These are phyloP conservation scores for Clinocottus analis DNA, from an alignment of 2,113 vertebrate genomes.

Conservation along the genomic window DNA sequence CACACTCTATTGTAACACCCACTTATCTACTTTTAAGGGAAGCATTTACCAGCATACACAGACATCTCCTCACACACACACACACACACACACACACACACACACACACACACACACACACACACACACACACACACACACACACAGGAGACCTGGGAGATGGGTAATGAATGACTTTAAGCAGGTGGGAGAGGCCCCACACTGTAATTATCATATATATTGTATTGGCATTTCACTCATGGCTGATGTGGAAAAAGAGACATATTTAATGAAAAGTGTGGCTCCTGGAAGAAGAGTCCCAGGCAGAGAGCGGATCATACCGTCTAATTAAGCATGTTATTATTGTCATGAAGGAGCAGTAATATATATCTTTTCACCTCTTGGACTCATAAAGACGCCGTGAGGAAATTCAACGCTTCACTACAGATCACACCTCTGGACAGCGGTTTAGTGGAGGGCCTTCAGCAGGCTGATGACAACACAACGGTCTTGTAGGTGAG, in stretches of 20 bases:
- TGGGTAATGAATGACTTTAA: constrained; percentile 68
- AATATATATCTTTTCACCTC: constrained; percentile 44
- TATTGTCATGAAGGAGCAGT: constrained; percentile 64
- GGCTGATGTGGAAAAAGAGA: constrained; percentile 62
- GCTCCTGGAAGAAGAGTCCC: constrained; percentile 31
- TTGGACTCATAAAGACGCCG: constrained; percentile 46
- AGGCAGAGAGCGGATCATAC: constrained; percentile 34
- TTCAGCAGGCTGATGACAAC: constrained; percentile 4
- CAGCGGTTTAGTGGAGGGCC: neutral
- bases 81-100: neutral
- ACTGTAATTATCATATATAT: constrained; percentile 78
- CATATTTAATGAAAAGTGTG: constrained; percentile 65
- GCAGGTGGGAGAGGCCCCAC: constrained; percentile 56
- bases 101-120: neutral
- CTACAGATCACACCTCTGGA: constrained; percentile 37
- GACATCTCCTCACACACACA: neutral
- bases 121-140: neutral
- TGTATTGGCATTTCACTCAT: constrained; percentile 63
- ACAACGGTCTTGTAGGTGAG: neutral
- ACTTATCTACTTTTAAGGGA: constrained; percentile 42
- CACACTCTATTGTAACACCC: constrained; percentile 18
- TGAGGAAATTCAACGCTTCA: constrained; percentile 60
- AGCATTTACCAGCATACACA: constrained; percentile 35
- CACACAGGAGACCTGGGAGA: constrained; percentile 36
- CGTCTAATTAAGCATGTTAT: constrained; percentile 65